Conservation (phyloP, 2,113 vertebrate species). For the Labeo rohita region DNA sequence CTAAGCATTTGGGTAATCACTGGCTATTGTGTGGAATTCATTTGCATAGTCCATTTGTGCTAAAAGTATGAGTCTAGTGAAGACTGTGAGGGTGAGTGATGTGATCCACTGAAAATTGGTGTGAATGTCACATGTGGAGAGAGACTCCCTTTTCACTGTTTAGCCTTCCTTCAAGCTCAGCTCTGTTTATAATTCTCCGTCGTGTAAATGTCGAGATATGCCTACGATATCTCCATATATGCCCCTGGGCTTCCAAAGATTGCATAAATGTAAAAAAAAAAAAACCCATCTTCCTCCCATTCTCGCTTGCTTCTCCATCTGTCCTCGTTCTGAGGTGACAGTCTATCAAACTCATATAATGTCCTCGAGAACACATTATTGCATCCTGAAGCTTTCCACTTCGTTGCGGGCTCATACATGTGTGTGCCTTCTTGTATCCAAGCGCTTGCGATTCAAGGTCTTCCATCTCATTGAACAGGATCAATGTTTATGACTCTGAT, state of each 20-base stretch:
- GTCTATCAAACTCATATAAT: constrained; percentile 29
- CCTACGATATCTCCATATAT: constrained; percentile 33
- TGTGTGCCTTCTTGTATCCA: not conserved
- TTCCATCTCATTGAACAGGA: constrained; percentile 13
- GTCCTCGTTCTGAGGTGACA: constrained; percentile 18
- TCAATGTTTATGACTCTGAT: constrained; percentile 47
- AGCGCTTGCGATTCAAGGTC: constrained; percentile 8
- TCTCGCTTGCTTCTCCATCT: not conserved
- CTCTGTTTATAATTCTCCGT: constrained; percentile 10
- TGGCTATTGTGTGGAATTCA: constrained; percentile 48
- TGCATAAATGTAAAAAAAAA: constrained; percentile 11
- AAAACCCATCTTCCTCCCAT: not conserved
- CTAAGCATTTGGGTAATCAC: constrained; percentile 40
- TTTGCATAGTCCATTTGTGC: constrained; percentile 24
- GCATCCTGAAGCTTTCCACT: not conserved
- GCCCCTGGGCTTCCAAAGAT: constrained; percentile 25
- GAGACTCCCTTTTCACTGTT: constrained; percentile 12
- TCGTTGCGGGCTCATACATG: not conserved
- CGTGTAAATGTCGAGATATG: constrained; percentile 49
- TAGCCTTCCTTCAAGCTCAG: not conserved
- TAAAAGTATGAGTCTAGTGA: constrained; percentile 21
- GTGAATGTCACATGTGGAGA: constrained; percentile 21
- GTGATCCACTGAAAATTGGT: constrained; percentile 15
- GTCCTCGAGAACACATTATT: constrained; percentile 40
- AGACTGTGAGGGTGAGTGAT: not conserved